These are phyloP conservation scores for Mormyrus iriodes DNA, from an alignment of 2,113 vertebrate genomes.

Conservation along the genomic window DNA sequence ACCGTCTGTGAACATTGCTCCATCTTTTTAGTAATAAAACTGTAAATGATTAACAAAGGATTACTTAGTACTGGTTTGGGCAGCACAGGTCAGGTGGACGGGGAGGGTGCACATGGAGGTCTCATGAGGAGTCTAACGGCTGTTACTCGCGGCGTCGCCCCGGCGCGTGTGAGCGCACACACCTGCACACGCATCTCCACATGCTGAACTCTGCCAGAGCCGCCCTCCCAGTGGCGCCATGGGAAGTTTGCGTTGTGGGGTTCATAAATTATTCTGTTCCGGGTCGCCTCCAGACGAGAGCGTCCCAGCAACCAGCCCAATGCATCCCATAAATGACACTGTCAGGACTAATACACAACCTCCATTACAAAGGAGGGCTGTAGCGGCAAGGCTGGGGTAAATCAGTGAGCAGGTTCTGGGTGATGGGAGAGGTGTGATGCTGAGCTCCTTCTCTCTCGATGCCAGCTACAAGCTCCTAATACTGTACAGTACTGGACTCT, in stretches of 20 bases:
- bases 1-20: neutral
- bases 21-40: neutral
- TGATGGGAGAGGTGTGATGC: neutral
- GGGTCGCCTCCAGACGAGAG: conserved; percentile 60
- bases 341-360: conserved; percentile 47
- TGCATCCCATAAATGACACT: conserved; percentile 54
- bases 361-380: conserved; percentile 49
- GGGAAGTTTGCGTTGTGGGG: conserved; percentile 24
- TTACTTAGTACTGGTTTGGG: neutral
- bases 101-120: neutral
- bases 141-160: neutral
- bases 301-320: conserved; percentile 40
- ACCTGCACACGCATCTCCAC: neutral
- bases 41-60: neutral
- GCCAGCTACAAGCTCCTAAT: neutral
- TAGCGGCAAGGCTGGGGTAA: neutral
- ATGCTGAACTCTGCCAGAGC: conserved; percentile 17
- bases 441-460: neutral
- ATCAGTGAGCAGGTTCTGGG: conserved; percentile 20
- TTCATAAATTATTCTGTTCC: conserved; percentile 55
- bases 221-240: conserved; percentile 45
- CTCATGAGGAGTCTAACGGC: neutral
- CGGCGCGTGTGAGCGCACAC: neutral
- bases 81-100: neutral
- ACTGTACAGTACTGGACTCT: neutral